Base-by-base conservation (phyloP, 2,888 invertebrate genomes). In the Spialia ferax region DNA sequence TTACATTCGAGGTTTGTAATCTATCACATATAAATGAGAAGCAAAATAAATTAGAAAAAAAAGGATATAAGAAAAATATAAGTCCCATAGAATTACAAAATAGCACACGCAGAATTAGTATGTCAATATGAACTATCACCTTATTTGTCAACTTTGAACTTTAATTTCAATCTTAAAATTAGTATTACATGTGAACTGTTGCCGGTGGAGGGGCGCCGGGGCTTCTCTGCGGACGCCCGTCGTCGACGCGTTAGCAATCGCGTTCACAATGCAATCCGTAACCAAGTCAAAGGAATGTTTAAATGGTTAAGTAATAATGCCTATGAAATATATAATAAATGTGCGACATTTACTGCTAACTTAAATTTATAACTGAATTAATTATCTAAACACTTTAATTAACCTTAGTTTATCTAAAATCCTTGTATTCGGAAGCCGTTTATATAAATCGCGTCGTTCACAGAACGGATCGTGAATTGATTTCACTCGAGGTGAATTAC, bases 331-430 rank as follows among this genome's bases (percentile, higher is more conserved):
- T 81, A 55, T 59, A 55, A 87, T 84, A 87, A 87, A 89, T 89
- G 91, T 93, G 91, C 88, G 88, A 89, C 85, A 82, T 88, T 89
- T 92, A 84, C 88, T 87, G 90, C 93, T 92, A 93, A 92, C 92
- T 93, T 93, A 93, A 92, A 91, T 88, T 92, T 88, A 93, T 83
- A 91, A 90, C 89, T 92, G 93, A 92, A 93, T 89, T 86, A 91
- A 91, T 90, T 86, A 93, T 87, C 91, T 92, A 90, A 89, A 87
- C 82, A 80, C 74, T 82, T 87, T 85, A 88, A 87, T 88, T 88
- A 90, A 87, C 80, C 90, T 91, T 91, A 91, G 78, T 86, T 86
- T 84, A 87, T 82, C 84, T 89, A 89, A 62, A 89, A 90, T 89
- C 86, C 87, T 85, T 87, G 89, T 91, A 86, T 87, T 88, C 88